Evolutionary conservation across 2,797 vertebrate species (phyloP), one percentile per base, ranked within the genome.

Genomic region (Rachycentron canadum): DNA sequence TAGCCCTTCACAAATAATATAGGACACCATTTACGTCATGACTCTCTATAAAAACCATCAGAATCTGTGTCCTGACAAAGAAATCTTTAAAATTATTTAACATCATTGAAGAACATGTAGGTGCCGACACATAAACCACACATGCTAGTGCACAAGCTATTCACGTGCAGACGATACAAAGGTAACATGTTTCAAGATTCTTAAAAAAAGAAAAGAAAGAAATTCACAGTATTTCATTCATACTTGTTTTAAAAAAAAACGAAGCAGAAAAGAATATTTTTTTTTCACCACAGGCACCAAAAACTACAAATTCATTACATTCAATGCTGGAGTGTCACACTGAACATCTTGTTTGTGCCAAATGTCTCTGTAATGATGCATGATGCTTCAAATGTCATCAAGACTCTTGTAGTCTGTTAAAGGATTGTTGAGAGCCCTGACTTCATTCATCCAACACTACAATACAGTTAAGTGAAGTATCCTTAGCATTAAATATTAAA

Each of bases 1-100:
- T 92, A 93, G 91, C 93, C 91, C 92, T 92, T 93, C 87, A 81
- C 91, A 93, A 91, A 83, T 86, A 66, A 81, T 32, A 77, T 60
- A 56, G 85, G 88, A 92, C 91, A 89, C 79, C 1, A 0, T 63
- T 64, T 26, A 28, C 17, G 53, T 50, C 17, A 3, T 47, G 13
- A 47, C 28, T 70, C n/a, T 34, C 30, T 28, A 19, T 61, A 63
- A 65, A 83, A 72, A 75, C 14, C n/a, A 25, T 55, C 57, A 16
- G 17, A 47, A 41, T 72, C 26, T 36, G 82, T 82, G 87, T 86
- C 84, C 82, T 23, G 5, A 57, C 0, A 77, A 73, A 75, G 17
- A 71, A 32, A 38, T 65, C 3, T 43, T 72, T 47, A 57, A 60
- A 76, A 66, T 17, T 16, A 1, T 59, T 41, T 34, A 59, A 52